A percentile compares a stretch with the other conserved stretches of the same genome.
Conservation (phyloP, 2,113 vertebrate species). For the Tachycineta bicolor region DNA sequence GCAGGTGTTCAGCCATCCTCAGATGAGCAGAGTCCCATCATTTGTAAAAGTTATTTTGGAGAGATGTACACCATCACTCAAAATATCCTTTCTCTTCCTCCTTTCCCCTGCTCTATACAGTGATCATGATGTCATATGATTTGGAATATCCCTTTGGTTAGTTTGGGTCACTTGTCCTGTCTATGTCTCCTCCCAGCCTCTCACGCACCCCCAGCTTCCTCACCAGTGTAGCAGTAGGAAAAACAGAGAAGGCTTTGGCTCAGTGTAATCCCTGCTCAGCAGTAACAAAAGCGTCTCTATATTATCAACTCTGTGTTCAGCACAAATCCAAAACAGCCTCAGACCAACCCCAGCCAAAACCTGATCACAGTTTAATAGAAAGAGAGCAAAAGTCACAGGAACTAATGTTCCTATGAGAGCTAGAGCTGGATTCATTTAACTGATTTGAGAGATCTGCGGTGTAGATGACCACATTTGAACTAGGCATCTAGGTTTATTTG, state of each 20-base stretch:
- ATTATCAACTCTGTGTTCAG: background rate
- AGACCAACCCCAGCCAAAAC: background rate
- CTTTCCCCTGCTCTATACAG: background rate
- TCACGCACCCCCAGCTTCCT: rapidly evolving
- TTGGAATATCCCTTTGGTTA: background rate
- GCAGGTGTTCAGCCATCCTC: background rate
- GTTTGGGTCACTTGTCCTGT: rapidly evolving
- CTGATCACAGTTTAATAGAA: background rate
- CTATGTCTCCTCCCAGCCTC: background rate
- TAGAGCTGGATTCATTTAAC: background rate
- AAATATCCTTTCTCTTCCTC: background rate
- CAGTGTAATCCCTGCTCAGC: background rate
- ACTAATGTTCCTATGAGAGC: background rate
- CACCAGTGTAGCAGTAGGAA: rapidly evolving
- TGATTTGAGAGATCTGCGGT: background rate
- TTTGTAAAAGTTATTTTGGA: rapidly evolving
- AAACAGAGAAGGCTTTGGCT: background rate
- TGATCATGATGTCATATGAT: background rate
- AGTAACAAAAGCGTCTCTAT: background rate
- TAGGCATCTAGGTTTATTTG: background rate
- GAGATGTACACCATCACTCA: background rate
- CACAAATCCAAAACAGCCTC: background rate
- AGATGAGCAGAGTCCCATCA: background rate
- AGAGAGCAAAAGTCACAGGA: background rate
- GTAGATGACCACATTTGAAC: background rate